Evolutionary conservation across 1,140 invertebrate species (phyloP).

Genomic region (Rhyzopertha dominica): DNA sequence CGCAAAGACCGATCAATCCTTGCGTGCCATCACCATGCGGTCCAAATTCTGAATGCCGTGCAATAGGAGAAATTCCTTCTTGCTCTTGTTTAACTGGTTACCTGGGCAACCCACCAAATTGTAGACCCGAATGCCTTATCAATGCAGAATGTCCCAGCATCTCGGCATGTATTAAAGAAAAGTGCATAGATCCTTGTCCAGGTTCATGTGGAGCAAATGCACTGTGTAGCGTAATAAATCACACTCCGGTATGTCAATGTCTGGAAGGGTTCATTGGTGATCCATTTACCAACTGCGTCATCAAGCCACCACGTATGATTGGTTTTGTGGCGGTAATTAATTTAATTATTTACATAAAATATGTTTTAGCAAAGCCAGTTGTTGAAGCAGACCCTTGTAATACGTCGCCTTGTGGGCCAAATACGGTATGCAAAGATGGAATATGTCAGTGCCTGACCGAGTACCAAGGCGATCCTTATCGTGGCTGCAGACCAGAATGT

Average conservation of each 20-base stretch:
- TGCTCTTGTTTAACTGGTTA: slow-evolving; percentile 65
- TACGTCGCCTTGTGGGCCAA: slow-evolving; percentile 71
- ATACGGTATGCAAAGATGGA: slow-evolving; percentile 68
- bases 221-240: slow-evolving; percentile 51
- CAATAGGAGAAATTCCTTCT: slow-evolving; percentile 53
- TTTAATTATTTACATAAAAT: not conserved
- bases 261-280: slow-evolving; percentile 55
- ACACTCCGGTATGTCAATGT: slow-evolving; percentile 53
- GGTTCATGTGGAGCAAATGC: slow-evolving; percentile 62
- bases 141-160: slow-evolving; percentile 64
- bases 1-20: slow-evolving; percentile 50
- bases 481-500: slow-evolving; percentile 61
- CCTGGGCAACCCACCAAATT: slow-evolving; percentile 65
- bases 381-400: slow-evolving; percentile 58
- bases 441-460: slow-evolving; percentile 60
- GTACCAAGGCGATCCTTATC: slow-evolving; percentile 61
- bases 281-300: slow-evolving; percentile 54
- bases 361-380: slow-evolving; percentile 41
- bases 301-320: slow-evolving; percentile 43
- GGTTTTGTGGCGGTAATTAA: not conserved
- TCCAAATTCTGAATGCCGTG: slow-evolving; percentile 60
- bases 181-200: slow-evolving; percentile 64
- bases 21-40: slow-evolving; percentile 67
- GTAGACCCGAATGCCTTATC: slow-evolving; percentile 67
- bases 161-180: slow-evolving; percentile 61